Percentiles rank a stretch among this genome's conserved stretches.
phyloP scores from a whole-genome alignment of 2,113 vertebrate species.

The Cinclus mexicanus region DNA sequence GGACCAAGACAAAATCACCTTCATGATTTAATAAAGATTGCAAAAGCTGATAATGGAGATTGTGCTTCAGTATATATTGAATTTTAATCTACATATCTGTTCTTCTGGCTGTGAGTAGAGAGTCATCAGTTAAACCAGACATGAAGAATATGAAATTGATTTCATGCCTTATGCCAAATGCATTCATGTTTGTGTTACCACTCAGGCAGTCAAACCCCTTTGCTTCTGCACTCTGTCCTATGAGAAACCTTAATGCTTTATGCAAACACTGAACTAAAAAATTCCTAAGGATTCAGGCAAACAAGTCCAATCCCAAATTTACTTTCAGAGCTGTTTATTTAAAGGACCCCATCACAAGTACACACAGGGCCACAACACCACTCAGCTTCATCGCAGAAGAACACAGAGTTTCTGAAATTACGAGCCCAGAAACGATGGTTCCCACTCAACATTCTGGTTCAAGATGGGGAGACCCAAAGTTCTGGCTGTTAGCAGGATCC shows the following conservation, averaged over 20 bases:
- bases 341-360: constrained; percentile 39
- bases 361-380: background rate
- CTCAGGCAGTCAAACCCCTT: background rate
- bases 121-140: background rate
- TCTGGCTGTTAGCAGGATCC: constrained; percentile 39
- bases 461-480: constrained; percentile 63
- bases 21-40: background rate
- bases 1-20: background rate
- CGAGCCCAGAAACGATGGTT: constrained; percentile 5
- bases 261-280: background rate
- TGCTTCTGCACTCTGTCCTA: background rate
- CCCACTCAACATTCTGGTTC: constrained; percentile 63
- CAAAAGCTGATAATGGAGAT: background rate
- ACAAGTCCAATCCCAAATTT: background rate
- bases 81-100: background rate
- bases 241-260: background rate
- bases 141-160: background rate
- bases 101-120: background rate
- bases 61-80: background rate
- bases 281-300: background rate
- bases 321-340: constrained; percentile 69
- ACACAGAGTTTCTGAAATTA: background rate
- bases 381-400: background rate
- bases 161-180: background rate
- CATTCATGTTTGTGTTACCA: background rate